A percentile compares a stretch with the other conserved stretches of the same genome.
Conservation (phyloP, 2,797 vertebrate genomes). For the Acropternis orthonyx region DNA sequence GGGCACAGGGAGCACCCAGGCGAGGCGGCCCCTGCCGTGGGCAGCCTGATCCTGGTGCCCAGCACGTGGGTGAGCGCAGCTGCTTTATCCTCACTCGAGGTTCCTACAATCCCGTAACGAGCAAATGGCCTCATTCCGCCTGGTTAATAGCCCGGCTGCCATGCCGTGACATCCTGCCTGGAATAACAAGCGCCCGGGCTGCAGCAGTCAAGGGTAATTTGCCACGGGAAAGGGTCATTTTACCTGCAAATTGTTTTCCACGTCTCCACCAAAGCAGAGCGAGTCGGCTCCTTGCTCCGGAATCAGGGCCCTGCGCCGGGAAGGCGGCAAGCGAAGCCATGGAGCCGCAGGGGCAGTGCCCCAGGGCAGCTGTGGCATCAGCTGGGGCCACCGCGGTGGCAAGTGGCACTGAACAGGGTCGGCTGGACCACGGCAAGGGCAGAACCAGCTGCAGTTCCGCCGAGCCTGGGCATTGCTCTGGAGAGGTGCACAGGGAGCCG, state of each 20-base stretch:
- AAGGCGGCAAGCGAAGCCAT: background rate
- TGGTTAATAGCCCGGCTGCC: constrained; percentile 54
- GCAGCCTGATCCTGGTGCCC: background rate
- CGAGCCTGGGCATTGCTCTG: accelerated
- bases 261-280: background rate
- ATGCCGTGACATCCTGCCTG: constrained; percentile 49
- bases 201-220: constrained; percentile 71
- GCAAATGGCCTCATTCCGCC: constrained; percentile 55
- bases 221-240: constrained; percentile 62
- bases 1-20: accelerated
- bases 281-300: background rate
- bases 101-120: background rate
- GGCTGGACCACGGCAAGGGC: accelerated
- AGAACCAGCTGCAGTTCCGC: background rate
- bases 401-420: accelerated
- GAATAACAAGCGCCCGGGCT: constrained; percentile 62
- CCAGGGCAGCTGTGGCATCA: background rate
- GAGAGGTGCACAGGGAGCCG: background rate
- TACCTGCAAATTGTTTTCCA: constrained; percentile 64
- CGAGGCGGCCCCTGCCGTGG: accelerated
- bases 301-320: background rate
- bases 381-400: background rate
- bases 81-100: background rate
- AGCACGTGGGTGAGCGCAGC: accelerated
- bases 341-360: background rate